Evolutionary conservation across 2,113 vertebrate genomes (phyloP).

Genomic region (Ursus arctos): DNA sequence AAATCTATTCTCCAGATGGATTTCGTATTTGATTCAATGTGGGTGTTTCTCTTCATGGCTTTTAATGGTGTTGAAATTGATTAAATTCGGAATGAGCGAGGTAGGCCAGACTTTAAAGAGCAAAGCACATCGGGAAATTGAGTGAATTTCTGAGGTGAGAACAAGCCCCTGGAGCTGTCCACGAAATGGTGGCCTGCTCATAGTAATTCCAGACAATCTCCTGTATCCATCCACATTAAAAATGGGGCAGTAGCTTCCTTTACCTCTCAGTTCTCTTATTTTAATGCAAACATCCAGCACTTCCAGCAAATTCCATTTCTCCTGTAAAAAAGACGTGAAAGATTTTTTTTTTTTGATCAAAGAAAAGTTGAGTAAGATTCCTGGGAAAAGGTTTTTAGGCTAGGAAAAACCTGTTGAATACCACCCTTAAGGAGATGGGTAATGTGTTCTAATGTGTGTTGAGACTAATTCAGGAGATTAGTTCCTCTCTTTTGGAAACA

Average conservation of each 20-base stretch:
- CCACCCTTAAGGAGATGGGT: slow-evolving; percentile 13
- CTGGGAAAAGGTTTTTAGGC: background rate
- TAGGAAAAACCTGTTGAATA: background rate
- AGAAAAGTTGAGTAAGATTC: background rate
- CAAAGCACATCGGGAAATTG: slow-evolving; percentile 54
- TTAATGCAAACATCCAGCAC: background rate
- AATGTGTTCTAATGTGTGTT: background rate
- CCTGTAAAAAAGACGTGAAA: background rate
- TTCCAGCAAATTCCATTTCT: slow-evolving; percentile 16
- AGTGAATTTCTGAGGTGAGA: slow-evolving; percentile 62
- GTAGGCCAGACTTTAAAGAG: slow-evolving; percentile 34
- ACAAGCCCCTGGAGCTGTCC: background rate
- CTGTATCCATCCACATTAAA: background rate
- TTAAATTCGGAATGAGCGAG: slow-evolving; percentile 61
- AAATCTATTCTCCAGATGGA: slow-evolving; percentile 55
- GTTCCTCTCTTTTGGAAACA: background rate
- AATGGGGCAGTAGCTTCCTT: background rate
- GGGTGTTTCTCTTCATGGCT: slow-evolving; percentile 64
- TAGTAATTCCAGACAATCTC: background rate
- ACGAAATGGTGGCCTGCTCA: background rate
- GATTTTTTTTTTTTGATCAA: background rate
- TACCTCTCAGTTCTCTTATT: background rate
- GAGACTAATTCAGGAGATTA: background rate
- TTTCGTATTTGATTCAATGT: slow-evolving; percentile 20
- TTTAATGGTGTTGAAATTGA: slow-evolving; percentile 71